Evolutionary conservation across 1,140 invertebrate species (phyloP), one percentile per base, ranked within the genome.

Genomic region (Alviniconcha marisindica): DNA sequence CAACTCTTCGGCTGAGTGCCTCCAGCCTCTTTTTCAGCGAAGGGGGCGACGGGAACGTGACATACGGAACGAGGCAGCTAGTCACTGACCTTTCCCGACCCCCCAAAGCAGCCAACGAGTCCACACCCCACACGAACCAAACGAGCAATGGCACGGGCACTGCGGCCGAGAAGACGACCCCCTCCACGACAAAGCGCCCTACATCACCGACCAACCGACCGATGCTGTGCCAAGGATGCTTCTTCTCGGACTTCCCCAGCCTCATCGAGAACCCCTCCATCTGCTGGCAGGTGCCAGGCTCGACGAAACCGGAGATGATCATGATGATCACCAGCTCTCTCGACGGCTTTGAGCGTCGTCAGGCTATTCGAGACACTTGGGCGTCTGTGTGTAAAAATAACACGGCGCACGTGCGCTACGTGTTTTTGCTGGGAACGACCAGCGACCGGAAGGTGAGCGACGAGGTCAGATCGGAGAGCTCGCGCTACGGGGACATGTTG

Each of bases 361-460:
- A 48, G 54, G 44, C 54, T 15, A 51, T 66, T n/a, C 79, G 79
- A 1, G 31, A 71, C 10, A 71, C 31, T 1, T 76, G 73, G 73
- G 78, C 78, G 3, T n/a, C 18, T 2, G 54, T 63, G 10, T 48
- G 51, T 10, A 54, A 60, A 21, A 60, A 78, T 33, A 78, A 78
- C 54, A 60, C 77, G 28, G 31, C 31, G 51, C 28, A 78, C 12
- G 33, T 78, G 12, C 77, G 77, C 31, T 54, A 78, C 77, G 51
- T 78, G 28, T 78, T 78, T 14, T n/a, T 78, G 77, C 36, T 78
- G 31, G 77, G 77, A 14, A 63, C 36, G 51, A 56, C 51, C 31
- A 3, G 12, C 10, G 36, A 60, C 33, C 33, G 10, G 12, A 63
- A 33, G 33, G 36, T 38, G n/a, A 78, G 7, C 1, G 54, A 78